These are phyloP conservation scores for Asarcornis scutulata DNA, from an alignment of 2,113 vertebrate genomes.

Conservation along the genomic window DNA sequence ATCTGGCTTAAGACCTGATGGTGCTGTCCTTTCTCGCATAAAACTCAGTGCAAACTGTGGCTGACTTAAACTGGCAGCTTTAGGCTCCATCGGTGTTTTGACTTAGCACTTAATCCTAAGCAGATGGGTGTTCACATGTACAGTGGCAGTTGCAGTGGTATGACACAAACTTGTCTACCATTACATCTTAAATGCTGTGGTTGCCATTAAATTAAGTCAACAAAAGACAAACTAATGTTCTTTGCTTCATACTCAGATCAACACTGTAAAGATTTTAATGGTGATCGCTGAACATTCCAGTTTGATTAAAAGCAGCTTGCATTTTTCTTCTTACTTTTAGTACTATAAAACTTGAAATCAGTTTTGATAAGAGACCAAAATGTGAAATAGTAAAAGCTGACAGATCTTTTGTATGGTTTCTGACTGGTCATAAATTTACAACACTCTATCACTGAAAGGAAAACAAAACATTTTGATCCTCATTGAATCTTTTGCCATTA, in stretches of 20 bases:
- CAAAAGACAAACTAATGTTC: slow-evolving; percentile 52
- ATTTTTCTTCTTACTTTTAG: slow-evolving; percentile 46
- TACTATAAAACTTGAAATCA: slow-evolving; percentile 51
- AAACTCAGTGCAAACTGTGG: not conserved
- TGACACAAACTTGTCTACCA: slow-evolving; percentile 33
- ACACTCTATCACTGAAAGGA: slow-evolving; percentile 74
- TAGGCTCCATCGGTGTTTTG: slow-evolving; percentile 15
- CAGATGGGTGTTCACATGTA: slow-evolving; percentile 10
- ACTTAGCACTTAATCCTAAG: slow-evolving; percentile 35
- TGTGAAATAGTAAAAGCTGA: slow-evolving; percentile 67
- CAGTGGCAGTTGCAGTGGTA: slow-evolving; percentile 19
- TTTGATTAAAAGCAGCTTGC: slow-evolving; percentile 72
- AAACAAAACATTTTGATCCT: slow-evolving; percentile 75
- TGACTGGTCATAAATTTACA: slow-evolving; percentile 75
- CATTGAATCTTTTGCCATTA: slow-evolving; percentile 55
- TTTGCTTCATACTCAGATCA: slow-evolving; percentile 25
- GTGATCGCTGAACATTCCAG: slow-evolving; percentile 53
- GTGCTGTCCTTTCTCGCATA: not conserved
- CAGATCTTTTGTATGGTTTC: slow-evolving; percentile 65
- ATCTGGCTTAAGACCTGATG: not conserved
- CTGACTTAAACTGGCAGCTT: not conserved
- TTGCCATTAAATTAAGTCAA: slow-evolving; percentile 52
- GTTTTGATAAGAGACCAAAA: slow-evolving; percentile 65
- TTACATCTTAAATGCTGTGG: slow-evolving; percentile 14
- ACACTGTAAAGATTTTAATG: slow-evolving; percentile 39